A percentile compares a stretch with the other conserved stretches of the same genome.
These are phyloP conservation scores for Ciconia nigra DNA, from an alignment of 2,797 vertebrate genomes.

Conservation along the genomic window DNA sequence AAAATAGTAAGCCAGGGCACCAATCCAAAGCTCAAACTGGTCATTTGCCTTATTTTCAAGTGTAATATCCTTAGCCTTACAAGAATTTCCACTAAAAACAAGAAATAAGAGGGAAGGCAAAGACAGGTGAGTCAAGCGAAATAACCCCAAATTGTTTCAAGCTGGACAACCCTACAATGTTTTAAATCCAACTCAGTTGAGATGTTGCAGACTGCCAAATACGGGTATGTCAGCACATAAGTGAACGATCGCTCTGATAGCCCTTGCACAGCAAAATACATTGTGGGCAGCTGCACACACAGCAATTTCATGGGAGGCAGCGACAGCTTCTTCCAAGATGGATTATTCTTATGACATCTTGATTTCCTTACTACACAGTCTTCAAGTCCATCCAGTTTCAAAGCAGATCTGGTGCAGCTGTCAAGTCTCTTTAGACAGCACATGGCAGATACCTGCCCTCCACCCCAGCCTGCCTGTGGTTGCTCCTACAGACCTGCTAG, in stretches of 20 bases:
- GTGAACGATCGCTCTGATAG: background rate
- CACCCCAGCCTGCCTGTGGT: background rate
- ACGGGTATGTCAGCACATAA: background rate
- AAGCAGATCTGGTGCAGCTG: background rate
- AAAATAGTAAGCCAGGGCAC: background rate
- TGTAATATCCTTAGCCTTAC: background rate
- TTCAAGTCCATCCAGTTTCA: background rate
- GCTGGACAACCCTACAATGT: background rate
- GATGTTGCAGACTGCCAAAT: background rate
- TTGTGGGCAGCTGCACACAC: background rate
- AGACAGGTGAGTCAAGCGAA: background rate
- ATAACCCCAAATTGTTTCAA: background rate
- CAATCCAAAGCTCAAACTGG: background rate
- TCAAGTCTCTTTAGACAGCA: background rate
- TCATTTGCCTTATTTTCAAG: background rate
- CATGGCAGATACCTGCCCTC: background rate
- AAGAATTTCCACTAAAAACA: background rate
- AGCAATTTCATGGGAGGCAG: slow-evolving; percentile 14
- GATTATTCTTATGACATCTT: slow-evolving; percentile 13
- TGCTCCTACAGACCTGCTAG: background rate
- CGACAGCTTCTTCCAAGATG: background rate
- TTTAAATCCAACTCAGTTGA: background rate
- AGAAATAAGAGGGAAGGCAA: background rate
- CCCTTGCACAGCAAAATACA: slow-evolving; percentile 5
- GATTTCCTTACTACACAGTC: background rate